Conservation (phyloP, 1,140 invertebrate species). For the Tenebrio molitor region DNA sequence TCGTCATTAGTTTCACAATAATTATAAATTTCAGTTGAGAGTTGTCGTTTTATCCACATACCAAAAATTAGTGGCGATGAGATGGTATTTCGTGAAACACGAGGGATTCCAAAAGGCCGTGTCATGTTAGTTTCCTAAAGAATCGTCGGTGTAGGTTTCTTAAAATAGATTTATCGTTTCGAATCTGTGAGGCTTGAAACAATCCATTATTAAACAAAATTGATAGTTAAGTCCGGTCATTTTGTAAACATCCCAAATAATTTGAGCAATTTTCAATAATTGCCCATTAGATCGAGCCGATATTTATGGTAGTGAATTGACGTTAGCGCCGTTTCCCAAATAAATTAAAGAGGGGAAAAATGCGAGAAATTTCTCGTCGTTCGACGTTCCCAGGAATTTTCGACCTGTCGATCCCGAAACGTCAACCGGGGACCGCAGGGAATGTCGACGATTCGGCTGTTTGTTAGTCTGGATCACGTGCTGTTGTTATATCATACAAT, state of each 20-base stretch:
- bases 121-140: neutral
- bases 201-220: neutral
- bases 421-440: neutral
- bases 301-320: slow-evolving; percentile 4
- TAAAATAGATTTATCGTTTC: slow-evolving; percentile 2
- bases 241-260: neutral
- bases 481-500: slow-evolving; percentile 20
- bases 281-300: neutral
- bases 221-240: slow-evolving; percentile 4
- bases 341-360: slow-evolving; percentile 9
- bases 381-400: neutral
- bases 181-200: neutral
- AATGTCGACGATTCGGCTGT: neutral
- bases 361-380: neutral
- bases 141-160: neutral
- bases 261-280: neutral
- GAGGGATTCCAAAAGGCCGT: neutral
- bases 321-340: slow-evolving; percentile 15
- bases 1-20: neutral
- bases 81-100: neutral
- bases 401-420: neutral
- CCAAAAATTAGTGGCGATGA: neutral
- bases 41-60: neutral
- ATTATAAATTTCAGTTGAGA: neutral
- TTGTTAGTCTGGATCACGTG: slow-evolving; percentile 22